A percentile compares a stretch with the other conserved stretches of the same genome.
phyloP scores from a whole-genome alignment of 2,113 vertebrate genomes.

The Cyanocitta stelleri region DNA sequence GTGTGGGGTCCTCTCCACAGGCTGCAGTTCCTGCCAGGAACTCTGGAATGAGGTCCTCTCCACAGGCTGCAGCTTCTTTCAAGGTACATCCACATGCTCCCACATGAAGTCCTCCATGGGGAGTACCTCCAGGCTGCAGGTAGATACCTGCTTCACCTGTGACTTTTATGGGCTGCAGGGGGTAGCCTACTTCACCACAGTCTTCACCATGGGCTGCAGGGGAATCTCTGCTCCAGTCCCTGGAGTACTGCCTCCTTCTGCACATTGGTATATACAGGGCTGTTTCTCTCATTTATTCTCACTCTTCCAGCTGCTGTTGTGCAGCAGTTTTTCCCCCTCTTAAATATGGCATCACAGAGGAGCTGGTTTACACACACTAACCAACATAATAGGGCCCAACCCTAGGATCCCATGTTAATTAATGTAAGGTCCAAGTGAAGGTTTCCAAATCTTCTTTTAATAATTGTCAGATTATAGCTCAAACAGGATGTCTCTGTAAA shows the following conservation, averaged over 20 bases:
- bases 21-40: background rate
- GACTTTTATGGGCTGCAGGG: background rate
- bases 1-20: accelerated
- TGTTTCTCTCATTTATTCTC: background rate
- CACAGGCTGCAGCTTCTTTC: background rate
- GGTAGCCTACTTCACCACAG: background rate
- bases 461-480: background rate
- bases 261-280: background rate
- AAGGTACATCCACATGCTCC: background rate
- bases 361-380: background rate
- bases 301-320: background rate
- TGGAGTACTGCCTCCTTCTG: background rate
- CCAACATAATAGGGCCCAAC: background rate
- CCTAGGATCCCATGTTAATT: background rate
- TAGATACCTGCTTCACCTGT: background rate
- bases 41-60: background rate
- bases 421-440: background rate
- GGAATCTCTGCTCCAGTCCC: background rate
- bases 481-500: background rate
- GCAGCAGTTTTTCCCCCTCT: background rate
- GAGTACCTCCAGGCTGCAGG: background rate
- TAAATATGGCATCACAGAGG: background rate
- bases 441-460: background rate
- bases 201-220: background rate
- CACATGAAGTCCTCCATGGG: accelerated